phyloP scores from a whole-genome alignment of 2,888 invertebrate species.

The Cryptus viduatorius region DNA sequence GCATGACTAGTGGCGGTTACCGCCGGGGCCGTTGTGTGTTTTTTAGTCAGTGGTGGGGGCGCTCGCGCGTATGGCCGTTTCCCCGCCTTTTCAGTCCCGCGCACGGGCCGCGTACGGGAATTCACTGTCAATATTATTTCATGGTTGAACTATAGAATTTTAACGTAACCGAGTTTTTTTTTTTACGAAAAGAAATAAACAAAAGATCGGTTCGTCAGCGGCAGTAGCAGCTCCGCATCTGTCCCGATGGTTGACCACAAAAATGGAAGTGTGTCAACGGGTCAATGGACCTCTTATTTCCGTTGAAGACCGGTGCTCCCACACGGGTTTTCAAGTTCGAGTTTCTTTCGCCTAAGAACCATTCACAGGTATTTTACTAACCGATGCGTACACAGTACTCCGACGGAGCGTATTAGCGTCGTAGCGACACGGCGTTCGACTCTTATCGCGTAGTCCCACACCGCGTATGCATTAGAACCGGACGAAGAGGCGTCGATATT shows the following conservation, averaged over 20 bases:
- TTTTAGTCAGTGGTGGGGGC: no score
- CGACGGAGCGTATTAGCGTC: not conserved
- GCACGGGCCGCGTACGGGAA: no score
- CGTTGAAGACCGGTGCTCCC: slow-evolving; percentile 43
- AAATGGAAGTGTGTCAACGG: slow-evolving; percentile 79
- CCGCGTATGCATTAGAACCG: not conserved
- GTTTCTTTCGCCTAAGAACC: not conserved
- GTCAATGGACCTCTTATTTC: slow-evolving; percentile 75
- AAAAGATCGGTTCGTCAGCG: slow-evolving; percentile 44
- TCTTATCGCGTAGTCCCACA: slow-evolving; percentile 25
- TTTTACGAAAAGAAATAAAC: slow-evolving; percentile 42
- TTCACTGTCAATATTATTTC: no score
- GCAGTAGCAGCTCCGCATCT: slow-evolving; percentile 38
- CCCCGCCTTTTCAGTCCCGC: no score
- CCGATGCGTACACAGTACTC: slow-evolving; percentile 6
- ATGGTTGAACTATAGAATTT: not conserved
- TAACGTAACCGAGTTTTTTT: not conserved
- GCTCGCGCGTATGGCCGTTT: no score
- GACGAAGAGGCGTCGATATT: no score
- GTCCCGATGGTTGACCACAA: slow-evolving; percentile 55
- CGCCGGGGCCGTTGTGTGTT: no score
- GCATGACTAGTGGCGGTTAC: no score
- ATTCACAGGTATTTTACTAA: slow-evolving; percentile 11
- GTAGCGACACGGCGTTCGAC: slow-evolving; percentile 16
- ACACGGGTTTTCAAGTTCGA: slow-evolving; percentile 36